phyloP scores from a whole-genome alignment of 2,888 invertebrate species.

The Dynastes tityus region DNA sequence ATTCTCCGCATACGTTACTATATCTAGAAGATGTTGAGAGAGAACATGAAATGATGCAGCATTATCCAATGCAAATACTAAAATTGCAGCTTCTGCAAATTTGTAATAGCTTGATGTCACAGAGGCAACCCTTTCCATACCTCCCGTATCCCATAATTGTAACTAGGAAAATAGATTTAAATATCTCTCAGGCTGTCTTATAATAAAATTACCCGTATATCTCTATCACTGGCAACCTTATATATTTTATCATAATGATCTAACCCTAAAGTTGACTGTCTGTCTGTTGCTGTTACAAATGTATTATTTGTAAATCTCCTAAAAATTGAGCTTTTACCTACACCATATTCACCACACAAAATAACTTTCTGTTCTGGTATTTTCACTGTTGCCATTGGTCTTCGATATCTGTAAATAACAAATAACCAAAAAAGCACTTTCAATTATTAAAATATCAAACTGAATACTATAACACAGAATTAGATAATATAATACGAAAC shows the following conservation, averaged over 20 bases:
- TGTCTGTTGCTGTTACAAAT: constrained; percentile 87
- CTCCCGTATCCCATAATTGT: constrained; percentile 97
- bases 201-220: constrained; percentile 79
- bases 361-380: constrained; percentile 93
- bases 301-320: constrained; percentile 91
- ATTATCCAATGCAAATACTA: constrained; percentile 93
- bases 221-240: constrained; percentile 79
- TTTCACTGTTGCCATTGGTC: constrained; percentile 84
- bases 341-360: constrained; percentile 95
- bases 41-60: constrained; percentile 93
- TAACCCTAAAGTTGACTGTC: constrained; percentile 90
- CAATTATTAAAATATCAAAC: background rate
- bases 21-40: constrained; percentile 93
- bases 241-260: constrained; percentile 92
- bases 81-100: constrained; percentile 94
- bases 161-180: constrained; percentile 74
- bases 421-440: background rate
- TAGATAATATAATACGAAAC: too few species aligned
- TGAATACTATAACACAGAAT: background rate
- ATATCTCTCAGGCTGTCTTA: background rate
- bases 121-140: constrained; percentile 96
- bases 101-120: constrained; percentile 97
- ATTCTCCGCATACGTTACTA: constrained; percentile 94
- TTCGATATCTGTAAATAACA: constrained; percentile 7
- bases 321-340: constrained; percentile 95